Percentiles rank a stretch among this genome's conserved stretches.
Evolutionary conservation across 2,888 invertebrate genomes (phyloP).

Genomic region (Eupithecia abbreviata): DNA sequence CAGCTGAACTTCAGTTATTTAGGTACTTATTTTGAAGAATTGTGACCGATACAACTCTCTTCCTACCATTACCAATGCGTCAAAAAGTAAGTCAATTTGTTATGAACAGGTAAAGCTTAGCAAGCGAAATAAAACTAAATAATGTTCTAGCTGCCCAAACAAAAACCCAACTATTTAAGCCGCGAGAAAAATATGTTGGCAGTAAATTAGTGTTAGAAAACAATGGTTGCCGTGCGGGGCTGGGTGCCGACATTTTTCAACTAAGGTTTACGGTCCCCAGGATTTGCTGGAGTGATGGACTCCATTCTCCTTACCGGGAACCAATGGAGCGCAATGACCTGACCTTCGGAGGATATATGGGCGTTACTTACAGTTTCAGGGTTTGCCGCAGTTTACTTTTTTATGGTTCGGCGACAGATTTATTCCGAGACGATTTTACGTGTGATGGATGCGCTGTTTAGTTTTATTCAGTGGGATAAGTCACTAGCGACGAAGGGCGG

Average conservation of each 20-base stretch:
- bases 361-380: slow-evolving; percentile 30
- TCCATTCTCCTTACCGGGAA: slow-evolving; percentile 28
- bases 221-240: slow-evolving; percentile 49
- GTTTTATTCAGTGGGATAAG: neutral
- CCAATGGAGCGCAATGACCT: slow-evolving; percentile 37
- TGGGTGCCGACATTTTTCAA: slow-evolving; percentile 54
- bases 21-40: neutral
- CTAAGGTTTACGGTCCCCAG: slow-evolving; percentile 48
- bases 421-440: neutral
- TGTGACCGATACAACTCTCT: neutral
- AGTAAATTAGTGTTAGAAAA: slow-evolving; percentile 62
- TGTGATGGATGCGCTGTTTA: neutral
- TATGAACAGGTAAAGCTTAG: slow-evolving; percentile 2
- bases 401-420: slow-evolving; percentile 19
- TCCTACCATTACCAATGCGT: neutral
- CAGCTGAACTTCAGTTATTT: no score
- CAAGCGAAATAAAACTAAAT: slow-evolving; percentile 3
- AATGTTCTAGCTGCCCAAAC: slow-evolving; percentile 20
- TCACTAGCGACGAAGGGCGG: no score
- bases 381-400: slow-evolving; percentile 25
- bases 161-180: slow-evolving; percentile 50
- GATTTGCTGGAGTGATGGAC: slow-evolving; percentile 40
- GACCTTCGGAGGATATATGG: slow-evolving; percentile 36
- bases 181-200: slow-evolving; percentile 56
- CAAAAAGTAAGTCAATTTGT: neutral